Percentiles rank a stretch among this genome's conserved stretches.
Evolutionary conservation across 1,140 invertebrate species (phyloP).

Genomic region (Trissolcus basalis): DNA sequence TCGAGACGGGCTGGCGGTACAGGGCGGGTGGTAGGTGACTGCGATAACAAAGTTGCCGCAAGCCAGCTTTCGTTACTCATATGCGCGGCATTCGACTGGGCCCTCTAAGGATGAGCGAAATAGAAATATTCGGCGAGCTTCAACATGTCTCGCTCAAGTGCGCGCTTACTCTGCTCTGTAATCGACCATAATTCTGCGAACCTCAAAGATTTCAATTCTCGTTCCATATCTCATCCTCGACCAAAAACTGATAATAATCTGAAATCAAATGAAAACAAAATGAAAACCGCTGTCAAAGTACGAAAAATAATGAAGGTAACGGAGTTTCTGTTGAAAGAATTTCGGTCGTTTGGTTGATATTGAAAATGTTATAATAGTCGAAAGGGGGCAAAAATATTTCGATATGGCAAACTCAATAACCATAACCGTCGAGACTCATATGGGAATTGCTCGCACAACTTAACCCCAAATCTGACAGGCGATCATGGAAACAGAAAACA

Average conservation of each 20-base stretch:
- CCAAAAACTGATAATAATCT: too few relatives aligned
- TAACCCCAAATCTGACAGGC: slow-evolving; percentile 5
- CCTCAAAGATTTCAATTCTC: neutral
- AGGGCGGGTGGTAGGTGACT: slow-evolving; percentile 41
- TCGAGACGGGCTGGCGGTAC: slow-evolving; percentile 25
- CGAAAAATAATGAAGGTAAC: too few relatives aligned
- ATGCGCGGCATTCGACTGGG: slow-evolving; percentile 35
- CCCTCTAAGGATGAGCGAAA: slow-evolving; percentile 33
- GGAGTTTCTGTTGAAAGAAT: too few relatives aligned
- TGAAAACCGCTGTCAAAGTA: too few relatives aligned
- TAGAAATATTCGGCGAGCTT: slow-evolving; percentile 54
- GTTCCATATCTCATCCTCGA: too few relatives aligned
- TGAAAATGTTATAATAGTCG: too few relatives aligned
- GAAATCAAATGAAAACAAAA: too few relatives aligned
- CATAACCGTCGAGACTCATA: neutral
- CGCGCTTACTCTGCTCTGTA: neutral
- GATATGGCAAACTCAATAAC: neutral
- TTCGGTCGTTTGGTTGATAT: too few relatives aligned
- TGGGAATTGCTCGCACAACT: neutral
- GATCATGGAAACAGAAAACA: slow-evolving; percentile 16
- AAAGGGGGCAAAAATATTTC: too few relatives aligned
- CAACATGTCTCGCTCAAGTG: slow-evolving; percentile 7
- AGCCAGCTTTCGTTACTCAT: slow-evolving; percentile 57
- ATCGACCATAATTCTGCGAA: slow-evolving; percentile 3
- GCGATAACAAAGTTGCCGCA: slow-evolving; percentile 57